Evolutionary conservation across 2,888 invertebrate species (phyloP).

Genomic region (Tenthredo mesomela): DNA sequence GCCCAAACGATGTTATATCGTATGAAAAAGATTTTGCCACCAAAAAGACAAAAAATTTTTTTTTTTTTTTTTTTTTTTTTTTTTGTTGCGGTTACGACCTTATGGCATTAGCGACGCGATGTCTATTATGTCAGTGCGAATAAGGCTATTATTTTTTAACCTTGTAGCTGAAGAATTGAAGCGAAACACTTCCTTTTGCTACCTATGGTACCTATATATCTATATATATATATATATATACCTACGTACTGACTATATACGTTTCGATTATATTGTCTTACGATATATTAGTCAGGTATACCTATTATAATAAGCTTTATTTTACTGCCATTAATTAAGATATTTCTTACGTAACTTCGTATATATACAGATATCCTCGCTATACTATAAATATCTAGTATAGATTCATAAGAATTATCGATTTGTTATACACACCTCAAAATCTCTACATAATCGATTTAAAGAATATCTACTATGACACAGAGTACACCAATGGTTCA

Average conservation of each 20-base stretch:
- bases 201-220: neutral
- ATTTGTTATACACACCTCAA: no score
- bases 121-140: neutral
- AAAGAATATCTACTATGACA: no score
- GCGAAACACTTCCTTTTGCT: slow-evolving; percentile 38
- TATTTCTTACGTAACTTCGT: neutral
- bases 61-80: no score
- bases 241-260: neutral
- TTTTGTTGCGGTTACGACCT: no score
- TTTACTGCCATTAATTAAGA: neutral
- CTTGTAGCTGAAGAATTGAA: slow-evolving; percentile 19
- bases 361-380: no score
- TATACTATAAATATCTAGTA: neutral
- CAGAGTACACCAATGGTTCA: no score
- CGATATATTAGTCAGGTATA: neutral
- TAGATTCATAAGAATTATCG: neutral
- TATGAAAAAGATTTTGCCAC: no score
- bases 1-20: no score
- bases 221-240: neutral
- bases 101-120: no score
- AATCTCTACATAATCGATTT: no score
- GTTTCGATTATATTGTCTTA: neutral
- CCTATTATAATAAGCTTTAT: neutral
- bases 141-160: neutral
- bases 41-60: no score